Base-by-base conservation (phyloP, 2,797 vertebrate genomes). In the Gobio occitaniae region DNA sequence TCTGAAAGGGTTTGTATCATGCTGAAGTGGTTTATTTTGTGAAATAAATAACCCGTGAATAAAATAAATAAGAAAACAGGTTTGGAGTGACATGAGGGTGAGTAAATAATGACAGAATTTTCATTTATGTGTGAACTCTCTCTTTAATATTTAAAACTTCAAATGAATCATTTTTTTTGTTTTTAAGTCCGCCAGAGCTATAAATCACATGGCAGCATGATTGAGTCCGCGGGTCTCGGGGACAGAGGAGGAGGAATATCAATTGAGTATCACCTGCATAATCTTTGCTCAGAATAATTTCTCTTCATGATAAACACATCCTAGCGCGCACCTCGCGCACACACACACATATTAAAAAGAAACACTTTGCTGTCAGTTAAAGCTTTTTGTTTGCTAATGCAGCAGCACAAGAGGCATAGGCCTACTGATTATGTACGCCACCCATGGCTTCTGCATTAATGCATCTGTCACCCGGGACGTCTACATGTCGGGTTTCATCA, bases 181-280 rank as follows among this genome's bases (percentile, higher is more conserved):
- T 63, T 82, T 74, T 16, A 61, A 61, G 32, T 52, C 4, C 0
- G 25, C 38, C 68, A 32, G 66, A 82, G 80, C 38, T 47, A 61
- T 70, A 63, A 82, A 48, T 86, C 78, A 80, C 75, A 41, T 38
- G 50, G 84, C 85, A 86, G 80, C 80, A 79, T 84, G 89, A 88
- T 89, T 79, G 83, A 88, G 85, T 75, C 76, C n/a, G 17, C 2
- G 11, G 59, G 76, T 85, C 87, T 84, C 69, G 0, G 74, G 81
- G 65, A 86, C 56, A 65, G 72, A 79, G 84, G 86, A 76, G 75
- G 50, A 87, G 84, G 84, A 89, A 89, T 88, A 87, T 84, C 84
- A 88, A 90, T 86, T 68, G 78, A 80, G 82, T 48, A 86, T 82
- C 82, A 87, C 84, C 87, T 76, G 78, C 84, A 88, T 88, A 88